Percentiles rank a stretch among this genome's conserved stretches.
These are phyloP conservation scores for Ceryle rudis DNA, from an alignment of 2,797 vertebrate genomes.

Conservation along the genomic window DNA sequence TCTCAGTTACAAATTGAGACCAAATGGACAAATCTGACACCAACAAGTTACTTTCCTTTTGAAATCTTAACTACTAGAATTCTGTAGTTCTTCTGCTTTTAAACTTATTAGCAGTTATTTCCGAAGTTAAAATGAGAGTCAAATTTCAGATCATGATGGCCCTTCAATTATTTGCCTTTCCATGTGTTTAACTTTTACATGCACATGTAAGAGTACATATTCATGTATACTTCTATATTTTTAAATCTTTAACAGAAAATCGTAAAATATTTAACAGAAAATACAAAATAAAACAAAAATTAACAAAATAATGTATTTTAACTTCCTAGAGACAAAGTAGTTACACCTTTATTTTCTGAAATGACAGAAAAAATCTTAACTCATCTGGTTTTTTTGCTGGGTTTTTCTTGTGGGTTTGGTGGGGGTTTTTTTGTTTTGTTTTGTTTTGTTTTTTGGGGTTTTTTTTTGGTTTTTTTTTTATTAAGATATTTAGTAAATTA, in stretches of 20 bases:
- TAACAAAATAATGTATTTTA: background rate
- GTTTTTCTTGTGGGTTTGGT: no score
- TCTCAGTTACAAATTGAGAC: constrained; percentile 25
- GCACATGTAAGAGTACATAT: background rate
- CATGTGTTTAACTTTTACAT: background rate
- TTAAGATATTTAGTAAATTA: background rate
- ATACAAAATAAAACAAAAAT: background rate
- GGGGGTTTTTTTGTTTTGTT: background rate
- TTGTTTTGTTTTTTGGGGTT: background rate
- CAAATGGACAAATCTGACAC: constrained; percentile 27
- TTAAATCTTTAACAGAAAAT: background rate
- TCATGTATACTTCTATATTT: rapidly evolving
- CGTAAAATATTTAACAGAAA: background rate
- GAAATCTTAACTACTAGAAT: background rate
- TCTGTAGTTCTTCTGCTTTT: background rate
- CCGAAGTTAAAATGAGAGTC: background rate
- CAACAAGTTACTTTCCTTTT: constrained; percentile 9
- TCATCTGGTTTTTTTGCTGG: background rate
- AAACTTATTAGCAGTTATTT: background rate
- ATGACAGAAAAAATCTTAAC: background rate
- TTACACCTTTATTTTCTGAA: background rate
- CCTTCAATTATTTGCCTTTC: background rate
- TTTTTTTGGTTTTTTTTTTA: background rate
- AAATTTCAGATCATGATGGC: background rate
- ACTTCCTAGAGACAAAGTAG: background rate